These are phyloP conservation scores for Fratercula arctica DNA, from an alignment of 2,797 vertebrate genomes.

Conservation along the genomic window DNA sequence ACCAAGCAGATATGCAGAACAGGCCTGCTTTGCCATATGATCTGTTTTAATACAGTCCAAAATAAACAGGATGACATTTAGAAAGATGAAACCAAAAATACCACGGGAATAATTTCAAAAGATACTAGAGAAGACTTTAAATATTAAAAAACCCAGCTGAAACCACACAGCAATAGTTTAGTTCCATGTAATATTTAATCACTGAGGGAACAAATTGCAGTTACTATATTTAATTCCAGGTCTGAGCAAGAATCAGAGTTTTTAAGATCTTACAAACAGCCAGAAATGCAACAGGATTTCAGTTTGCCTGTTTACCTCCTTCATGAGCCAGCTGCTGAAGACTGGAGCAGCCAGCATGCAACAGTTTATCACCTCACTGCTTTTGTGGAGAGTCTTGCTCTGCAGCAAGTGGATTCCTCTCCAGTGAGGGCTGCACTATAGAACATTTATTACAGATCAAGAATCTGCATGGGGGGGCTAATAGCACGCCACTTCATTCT, in stretches of 20 bases:
- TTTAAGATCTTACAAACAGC: not conserved
- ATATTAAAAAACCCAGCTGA: not conserved
- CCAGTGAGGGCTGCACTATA: not conserved
- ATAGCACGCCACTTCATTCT: not conserved
- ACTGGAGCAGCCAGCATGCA: not conserved
- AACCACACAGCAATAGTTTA: not conserved
- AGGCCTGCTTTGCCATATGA: constrained; percentile 2
- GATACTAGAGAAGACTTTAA: not conserved
- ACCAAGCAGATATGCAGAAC: not conserved
- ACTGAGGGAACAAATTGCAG: not conserved
- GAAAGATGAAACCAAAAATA: constrained; percentile 43
- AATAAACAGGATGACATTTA: constrained; percentile 57
- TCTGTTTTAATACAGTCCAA: constrained; percentile 17
- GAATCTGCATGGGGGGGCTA: not conserved
- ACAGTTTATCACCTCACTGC: not conserved
- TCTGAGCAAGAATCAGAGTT: not conserved
- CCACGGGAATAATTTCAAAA: constrained; percentile 17
- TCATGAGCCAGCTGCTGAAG: not conserved
- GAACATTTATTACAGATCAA: not conserved
- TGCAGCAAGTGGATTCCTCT: not conserved
- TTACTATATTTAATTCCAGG: not conserved
- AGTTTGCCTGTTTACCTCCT: not conserved
- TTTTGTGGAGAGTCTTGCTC: not conserved
- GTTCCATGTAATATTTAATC: not conserved
- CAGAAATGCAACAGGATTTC: not conserved